Evolutionary conservation across 2,113 vertebrate species (phyloP).

Genomic region (Phyllostomus discolor): DNA sequence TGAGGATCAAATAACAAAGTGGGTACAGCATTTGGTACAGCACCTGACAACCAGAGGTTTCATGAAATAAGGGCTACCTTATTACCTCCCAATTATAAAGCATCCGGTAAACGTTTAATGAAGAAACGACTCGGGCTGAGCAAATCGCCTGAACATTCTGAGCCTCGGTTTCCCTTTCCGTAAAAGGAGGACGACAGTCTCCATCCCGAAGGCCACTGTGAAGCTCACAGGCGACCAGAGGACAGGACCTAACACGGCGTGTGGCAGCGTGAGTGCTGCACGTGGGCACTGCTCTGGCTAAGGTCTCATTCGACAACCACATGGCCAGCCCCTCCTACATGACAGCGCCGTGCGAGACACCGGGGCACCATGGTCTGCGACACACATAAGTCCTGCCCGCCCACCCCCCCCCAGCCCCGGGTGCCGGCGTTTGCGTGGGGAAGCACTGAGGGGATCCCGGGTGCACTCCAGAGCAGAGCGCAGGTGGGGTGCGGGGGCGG

Average conservation of each 20-base stretch:
- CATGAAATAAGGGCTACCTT: not conserved
- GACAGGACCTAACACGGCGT: not conserved
- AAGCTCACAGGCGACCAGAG: not conserved
- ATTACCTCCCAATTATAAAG: not conserved
- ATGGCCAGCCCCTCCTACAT: not conserved
- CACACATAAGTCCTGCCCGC: not conserved
- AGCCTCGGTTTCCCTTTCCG: not conserved
- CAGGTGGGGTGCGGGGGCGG: not conserved
- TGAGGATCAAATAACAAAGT: not conserved
- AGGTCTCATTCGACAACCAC: not conserved
- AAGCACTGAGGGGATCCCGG: not conserved
- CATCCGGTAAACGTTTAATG: not conserved
- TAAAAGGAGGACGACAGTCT: not conserved
- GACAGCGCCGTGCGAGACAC: not conserved
- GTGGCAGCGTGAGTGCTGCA: not conserved
- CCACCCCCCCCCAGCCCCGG: no score
- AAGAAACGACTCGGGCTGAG: not conserved
- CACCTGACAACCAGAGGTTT: not conserved
- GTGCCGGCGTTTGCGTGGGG: not conserved
- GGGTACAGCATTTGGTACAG: not conserved
- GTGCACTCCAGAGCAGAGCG: not conserved
- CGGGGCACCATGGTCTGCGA: rapidly evolving
- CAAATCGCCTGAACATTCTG: not conserved
- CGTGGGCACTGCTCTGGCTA: rapidly evolving
- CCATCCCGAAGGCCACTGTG: not conserved